Evolutionary conservation across 2,888 invertebrate species (phyloP).

Genomic region (Panzeria rudis): DNA sequence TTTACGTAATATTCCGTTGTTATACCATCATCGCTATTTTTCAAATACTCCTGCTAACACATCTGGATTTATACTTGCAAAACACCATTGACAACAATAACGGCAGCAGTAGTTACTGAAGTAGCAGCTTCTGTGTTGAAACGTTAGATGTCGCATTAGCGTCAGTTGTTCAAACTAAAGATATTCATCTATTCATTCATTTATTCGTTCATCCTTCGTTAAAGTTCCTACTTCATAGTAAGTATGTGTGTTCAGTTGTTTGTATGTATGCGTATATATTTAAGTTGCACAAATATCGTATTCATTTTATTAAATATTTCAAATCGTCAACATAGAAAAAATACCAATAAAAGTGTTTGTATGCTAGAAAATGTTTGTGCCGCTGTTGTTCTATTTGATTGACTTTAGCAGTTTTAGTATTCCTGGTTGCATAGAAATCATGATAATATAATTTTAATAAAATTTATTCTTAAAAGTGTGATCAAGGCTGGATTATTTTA

Average conservation of each 20-base stretch:
- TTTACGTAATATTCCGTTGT: slow-evolving; percentile 43
- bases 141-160: slow-evolving; percentile 68
- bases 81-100: not conserved
- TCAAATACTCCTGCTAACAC: not conserved
- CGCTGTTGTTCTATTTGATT: slow-evolving; percentile 35
- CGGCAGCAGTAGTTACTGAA: not conserved
- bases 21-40: slow-evolving; percentile 5
- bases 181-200: slow-evolving; percentile 52
- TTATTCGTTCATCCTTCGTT: slow-evolving; percentile 15
- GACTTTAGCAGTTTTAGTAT: slow-evolving; percentile 40
- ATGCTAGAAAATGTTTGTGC: not conserved
- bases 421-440: slow-evolving; percentile 32
- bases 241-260: not conserved
- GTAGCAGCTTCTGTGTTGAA: slow-evolving; percentile 49
- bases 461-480: slow-evolving; percentile 29
- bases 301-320: slow-evolving; percentile 56
- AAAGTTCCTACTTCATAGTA: not conserved
- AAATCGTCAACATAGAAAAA: slow-evolving; percentile 26
- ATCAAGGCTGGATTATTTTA: not conserved
- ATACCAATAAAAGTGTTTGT: slow-evolving; percentile 38
- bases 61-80: slow-evolving; percentile 1
- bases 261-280: slow-evolving; percentile 5
- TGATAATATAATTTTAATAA: slow-evolving; percentile 24
- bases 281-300: slow-evolving; percentile 40
- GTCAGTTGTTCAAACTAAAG: slow-evolving; percentile 65